phyloP scores from a whole-genome alignment of 2,113 vertebrate species.

The Phalacrocorax carbo region DNA sequence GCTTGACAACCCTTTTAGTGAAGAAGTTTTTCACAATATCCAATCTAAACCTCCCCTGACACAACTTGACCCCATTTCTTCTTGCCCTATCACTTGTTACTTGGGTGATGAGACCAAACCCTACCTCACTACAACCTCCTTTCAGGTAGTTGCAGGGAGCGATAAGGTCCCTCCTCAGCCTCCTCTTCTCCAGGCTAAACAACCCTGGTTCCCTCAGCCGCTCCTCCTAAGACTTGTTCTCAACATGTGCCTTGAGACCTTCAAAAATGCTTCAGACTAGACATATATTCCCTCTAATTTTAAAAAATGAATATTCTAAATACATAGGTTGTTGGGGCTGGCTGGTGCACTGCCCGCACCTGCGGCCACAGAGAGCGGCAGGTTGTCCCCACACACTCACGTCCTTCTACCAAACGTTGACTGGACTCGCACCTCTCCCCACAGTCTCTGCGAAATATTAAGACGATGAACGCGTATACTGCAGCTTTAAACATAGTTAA shows the following conservation, averaged over 20 bases:
- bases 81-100: rapidly evolving
- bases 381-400: too few relatives aligned
- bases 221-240: neutral
- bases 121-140: neutral
- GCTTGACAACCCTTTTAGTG: rapidly evolving
- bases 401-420: too few relatives aligned
- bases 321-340: too few relatives aligned
- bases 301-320: neutral
- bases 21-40: neutral
- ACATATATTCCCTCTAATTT: neutral
- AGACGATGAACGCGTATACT: rapidly evolving
- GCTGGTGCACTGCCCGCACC: neutral
- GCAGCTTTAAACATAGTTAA: neutral
- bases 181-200: neutral
- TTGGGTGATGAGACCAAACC: neutral
- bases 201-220: neutral
- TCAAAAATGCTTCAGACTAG: neutral
- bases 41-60: neutral
- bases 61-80: neutral
- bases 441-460: neutral
- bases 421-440: too few relatives aligned
- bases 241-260: neutral
- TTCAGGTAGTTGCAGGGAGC: neutral
- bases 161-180: neutral
- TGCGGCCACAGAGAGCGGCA: neutral